phyloP scores from a whole-genome alignment of 2,888 invertebrate species.

The Aleiodes alternator region DNA sequence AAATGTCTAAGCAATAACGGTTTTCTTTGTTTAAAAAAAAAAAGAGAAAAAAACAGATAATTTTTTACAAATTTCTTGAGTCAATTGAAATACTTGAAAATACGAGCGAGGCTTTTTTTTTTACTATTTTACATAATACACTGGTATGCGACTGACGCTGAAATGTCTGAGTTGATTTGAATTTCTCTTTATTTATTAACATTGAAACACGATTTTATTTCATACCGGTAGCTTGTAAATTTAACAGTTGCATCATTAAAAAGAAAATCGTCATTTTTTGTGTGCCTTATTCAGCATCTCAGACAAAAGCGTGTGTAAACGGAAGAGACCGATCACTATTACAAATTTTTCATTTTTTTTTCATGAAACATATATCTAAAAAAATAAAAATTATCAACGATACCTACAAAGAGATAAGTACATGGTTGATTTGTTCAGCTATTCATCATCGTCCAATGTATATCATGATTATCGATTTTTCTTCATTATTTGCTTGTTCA shows the following conservation, averaged over 20 bases:
- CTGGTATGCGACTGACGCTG: conserved; percentile 53
- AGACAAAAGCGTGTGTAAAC: conserved; percentile 21
- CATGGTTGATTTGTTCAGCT: conserved; percentile 13
- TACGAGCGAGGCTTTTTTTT: conserved; percentile 71
- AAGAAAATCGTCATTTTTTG: not conserved
- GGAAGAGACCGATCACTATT: conserved; percentile 38
- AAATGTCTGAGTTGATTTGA: conserved; percentile 24
- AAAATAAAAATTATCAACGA: conserved; percentile 25
- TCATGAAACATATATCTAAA: not conserved
- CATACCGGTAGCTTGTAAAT: conserved; percentile 4
- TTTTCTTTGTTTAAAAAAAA: conserved; percentile 51
- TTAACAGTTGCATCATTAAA: not conserved
- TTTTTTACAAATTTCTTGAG: conserved; percentile 53
- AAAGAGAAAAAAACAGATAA: not conserved
- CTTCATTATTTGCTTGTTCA: too few species aligned
- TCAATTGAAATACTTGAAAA: conserved; percentile 67
- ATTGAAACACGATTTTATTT: not conserved
- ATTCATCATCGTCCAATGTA: not conserved
- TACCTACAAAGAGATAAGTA: conserved; percentile 45
- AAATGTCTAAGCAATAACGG: conserved; percentile 63
- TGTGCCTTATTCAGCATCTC: not conserved
- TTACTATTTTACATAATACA: conserved; percentile 59
- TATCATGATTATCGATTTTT: too few species aligned
- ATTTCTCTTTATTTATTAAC: not conserved
- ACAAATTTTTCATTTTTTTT: not conserved